Evolutionary conservation across 1,140 invertebrate genomes (phyloP).

Genomic region (Drosophila ohnishii): DNA sequence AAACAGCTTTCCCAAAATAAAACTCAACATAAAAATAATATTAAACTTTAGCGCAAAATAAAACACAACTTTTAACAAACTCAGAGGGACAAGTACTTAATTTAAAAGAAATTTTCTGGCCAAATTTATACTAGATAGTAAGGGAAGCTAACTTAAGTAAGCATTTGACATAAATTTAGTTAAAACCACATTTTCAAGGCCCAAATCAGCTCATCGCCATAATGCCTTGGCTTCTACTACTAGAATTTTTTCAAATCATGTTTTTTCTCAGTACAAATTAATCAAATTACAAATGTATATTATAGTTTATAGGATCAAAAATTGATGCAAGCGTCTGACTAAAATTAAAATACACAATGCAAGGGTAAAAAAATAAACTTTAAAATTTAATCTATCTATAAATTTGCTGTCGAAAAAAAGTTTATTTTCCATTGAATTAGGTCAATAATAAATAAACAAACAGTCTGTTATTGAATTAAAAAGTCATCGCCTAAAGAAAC

Average conservation of each 20-base stretch:
- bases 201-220: no score
- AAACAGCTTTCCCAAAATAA: slow-evolving; percentile 5
- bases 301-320: no score
- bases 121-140: background rate
- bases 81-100: no score
- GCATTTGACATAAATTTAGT: no score
- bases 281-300: no score
- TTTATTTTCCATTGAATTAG: background rate
- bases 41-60: background rate
- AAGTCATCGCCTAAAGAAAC: background rate
- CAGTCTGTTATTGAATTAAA: background rate
- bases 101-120: background rate
- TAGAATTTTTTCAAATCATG: no score
- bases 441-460: background rate
- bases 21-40: background rate
- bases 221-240: no score
- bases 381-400: background rate
- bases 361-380: background rate
- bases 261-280: no score
- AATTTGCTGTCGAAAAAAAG: background rate
- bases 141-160: no score
- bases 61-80: background rate
- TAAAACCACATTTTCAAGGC: no score
- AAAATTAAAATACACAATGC: no score
- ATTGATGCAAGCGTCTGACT: no score